Percentiles rank a stretch among this genome's conserved stretches.
These are phyloP conservation scores for Setipinna tenuifilis DNA, from an alignment of 2,797 vertebrate genomes.

Conservation along the genomic window DNA sequence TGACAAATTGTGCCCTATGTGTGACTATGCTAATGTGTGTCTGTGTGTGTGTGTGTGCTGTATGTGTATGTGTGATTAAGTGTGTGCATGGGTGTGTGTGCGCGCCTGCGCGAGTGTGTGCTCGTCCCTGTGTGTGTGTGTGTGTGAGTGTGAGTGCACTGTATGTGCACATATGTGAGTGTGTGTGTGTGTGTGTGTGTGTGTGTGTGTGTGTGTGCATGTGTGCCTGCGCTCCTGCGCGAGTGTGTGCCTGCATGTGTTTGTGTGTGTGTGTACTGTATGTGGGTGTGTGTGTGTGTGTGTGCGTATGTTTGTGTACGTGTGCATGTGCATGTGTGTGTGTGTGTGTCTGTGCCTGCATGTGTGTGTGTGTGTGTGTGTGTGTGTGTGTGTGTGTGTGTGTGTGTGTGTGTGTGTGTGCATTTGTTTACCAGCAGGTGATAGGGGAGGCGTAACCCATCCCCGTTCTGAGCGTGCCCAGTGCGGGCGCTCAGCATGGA, in stretches of 20 bases:
- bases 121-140: background rate
- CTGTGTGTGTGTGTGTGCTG: too few species aligned
- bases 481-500: constrained; percentile 80
- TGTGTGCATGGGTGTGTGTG: too few species aligned
- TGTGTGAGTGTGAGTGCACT: too few species aligned
- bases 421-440: constrained; percentile 79
- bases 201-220: background rate
- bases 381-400: background rate
- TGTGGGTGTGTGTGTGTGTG: background rate
- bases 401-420: constrained; percentile 29
- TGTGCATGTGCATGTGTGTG: background rate
- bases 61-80: background rate
- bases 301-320: background rate
- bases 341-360: background rate
- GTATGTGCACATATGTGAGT: too few species aligned
- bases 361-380: constrained; percentile 24
- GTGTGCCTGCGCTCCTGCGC: background rate
- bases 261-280: background rate
- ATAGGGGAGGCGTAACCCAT: constrained; percentile 78
- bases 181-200: background rate
- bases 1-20: too few species aligned
- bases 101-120: background rate
- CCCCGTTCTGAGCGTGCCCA: constrained; percentile 72
- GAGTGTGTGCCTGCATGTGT: background rate
- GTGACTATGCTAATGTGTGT: too few species aligned